These are phyloP conservation scores for Geotrupes spiniger DNA, from an alignment of 2,888 invertebrate species.

Conservation along the genomic window DNA sequence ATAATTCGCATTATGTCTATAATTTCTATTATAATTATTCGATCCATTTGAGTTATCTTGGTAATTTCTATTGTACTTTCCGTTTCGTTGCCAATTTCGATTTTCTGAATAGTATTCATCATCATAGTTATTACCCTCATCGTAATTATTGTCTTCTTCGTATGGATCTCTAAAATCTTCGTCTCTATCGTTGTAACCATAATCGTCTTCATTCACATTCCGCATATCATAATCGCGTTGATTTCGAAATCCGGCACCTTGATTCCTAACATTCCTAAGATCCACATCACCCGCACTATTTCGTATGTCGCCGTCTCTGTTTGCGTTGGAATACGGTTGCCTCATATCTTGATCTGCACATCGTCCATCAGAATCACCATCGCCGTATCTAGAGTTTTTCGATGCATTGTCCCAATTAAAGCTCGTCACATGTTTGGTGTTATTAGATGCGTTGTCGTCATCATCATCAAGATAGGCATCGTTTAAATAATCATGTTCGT, in stretches of 20 bases:
- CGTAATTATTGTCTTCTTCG: slow-evolving; percentile 26
- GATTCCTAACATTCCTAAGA: slow-evolving; percentile 31
- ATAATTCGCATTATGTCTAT: slow-evolving; percentile 29
- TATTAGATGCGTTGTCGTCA: slow-evolving; percentile 30
- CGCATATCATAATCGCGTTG: slow-evolving; percentile 39
- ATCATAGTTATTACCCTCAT: slow-evolving; percentile 43
- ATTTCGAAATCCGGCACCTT: slow-evolving; percentile 36
- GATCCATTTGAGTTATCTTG: slow-evolving; percentile 16
- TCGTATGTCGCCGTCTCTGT: slow-evolving; percentile 35
- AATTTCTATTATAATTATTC: slow-evolving; percentile 15
- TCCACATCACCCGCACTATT: slow-evolving; percentile 32
- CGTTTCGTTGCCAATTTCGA: slow-evolving; percentile 50
- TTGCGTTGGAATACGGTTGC: slow-evolving; percentile 7
- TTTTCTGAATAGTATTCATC: slow-evolving; percentile 48
- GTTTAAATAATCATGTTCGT: slow-evolving; percentile 54
- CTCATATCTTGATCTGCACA: slow-evolving; percentile 42
- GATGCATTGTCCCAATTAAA: slow-evolving; percentile 12
- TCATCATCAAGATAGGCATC: slow-evolving; percentile 52
- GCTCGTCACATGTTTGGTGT: slow-evolving; percentile 3
- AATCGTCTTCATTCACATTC: slow-evolving; percentile 38
- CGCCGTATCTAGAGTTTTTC: slow-evolving; percentile 4
- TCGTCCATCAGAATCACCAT: slow-evolving; percentile 29
- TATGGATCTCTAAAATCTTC: slow-evolving; percentile 29
- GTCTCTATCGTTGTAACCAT: slow-evolving; percentile 30
- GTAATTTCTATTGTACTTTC: slow-evolving; percentile 18